A percentile compares a stretch with the other conserved stretches of the same genome.
These are phyloP conservation scores for Cantharis nigra DNA, from an alignment of 2,888 invertebrate species.

Conservation along the genomic window DNA sequence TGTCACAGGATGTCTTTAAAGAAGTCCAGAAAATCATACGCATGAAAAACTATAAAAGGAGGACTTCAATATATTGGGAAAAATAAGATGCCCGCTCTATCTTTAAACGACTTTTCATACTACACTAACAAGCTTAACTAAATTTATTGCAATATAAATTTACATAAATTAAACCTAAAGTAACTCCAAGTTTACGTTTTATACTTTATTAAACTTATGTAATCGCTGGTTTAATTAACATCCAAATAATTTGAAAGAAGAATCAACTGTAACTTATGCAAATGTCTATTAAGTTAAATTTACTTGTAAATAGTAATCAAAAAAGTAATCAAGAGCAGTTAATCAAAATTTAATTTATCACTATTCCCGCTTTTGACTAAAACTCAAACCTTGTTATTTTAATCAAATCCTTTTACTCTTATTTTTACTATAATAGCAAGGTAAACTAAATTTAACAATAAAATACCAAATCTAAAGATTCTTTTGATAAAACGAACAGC, in stretches of 20 bases:
- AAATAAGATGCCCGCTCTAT: constrained; percentile 21
- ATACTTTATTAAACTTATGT: background rate
- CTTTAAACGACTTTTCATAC: constrained; percentile 22
- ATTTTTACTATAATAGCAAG: background rate
- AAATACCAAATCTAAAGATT: too few species aligned
- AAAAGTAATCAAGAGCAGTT: background rate
- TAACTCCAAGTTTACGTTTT: constrained; percentile 2
- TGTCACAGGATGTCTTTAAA: constrained; percentile 33
- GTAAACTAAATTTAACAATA: too few species aligned
- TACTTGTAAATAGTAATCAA: background rate
- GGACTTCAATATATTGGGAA: constrained; percentile 22
- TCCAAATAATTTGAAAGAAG: background rate
- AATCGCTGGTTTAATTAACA: background rate
- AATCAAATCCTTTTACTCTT: background rate
- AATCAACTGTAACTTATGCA: background rate
- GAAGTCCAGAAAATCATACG: constrained; percentile 39
- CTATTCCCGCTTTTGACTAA: background rate
- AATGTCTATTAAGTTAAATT: background rate
- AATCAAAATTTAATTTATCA: background rate
- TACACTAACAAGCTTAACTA: constrained; percentile 29
- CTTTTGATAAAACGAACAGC: too few species aligned
- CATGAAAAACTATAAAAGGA: constrained; percentile 59
- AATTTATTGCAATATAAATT: constrained; percentile 25
- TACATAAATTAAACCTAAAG: constrained; percentile 20
- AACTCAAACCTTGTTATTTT: background rate